Evolutionary conservation across 2,113 vertebrate genomes (phyloP), one percentile per base, ranked within the genome.

Genomic region (Ictalurus punctatus): DNA sequence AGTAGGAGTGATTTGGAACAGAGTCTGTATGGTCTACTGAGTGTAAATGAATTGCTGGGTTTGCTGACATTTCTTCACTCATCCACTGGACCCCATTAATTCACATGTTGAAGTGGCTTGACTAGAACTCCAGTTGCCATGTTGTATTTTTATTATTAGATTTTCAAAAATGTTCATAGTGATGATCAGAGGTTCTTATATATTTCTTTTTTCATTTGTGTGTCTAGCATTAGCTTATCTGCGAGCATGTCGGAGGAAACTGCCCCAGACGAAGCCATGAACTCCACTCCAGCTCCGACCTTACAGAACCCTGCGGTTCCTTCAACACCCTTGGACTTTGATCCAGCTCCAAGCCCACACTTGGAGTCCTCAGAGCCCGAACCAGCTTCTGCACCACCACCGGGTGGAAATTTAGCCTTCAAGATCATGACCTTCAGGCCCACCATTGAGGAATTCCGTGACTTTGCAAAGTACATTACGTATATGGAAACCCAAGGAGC

Each of bases 391-490:
- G 86, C 30, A 25, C 91, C 86, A 71, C 89, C 58, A 90, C 92
- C 92, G 86, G 95, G 93, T 0, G 97, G 94, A 94, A 98, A 98
- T 93, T 96, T 98, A 0, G 94, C 96, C 92, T 99, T 97, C 87
- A 99, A 99, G 93, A 99, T 99, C 93, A 98, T 99, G 97, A 99
- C 98, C 0, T 99, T 99, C 81, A 95, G 96, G 8, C 98, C 98
- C 27, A 97, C 97, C 9, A 94, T 98, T 88, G 97, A 99, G 67
- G 98, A 99, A 84, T 99, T 99, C 83, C 96, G 96, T 40, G 97
- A 99, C 91, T 99, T 99, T 19, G 96, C 95, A 5, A 97, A 96
- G 80, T 99, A 98, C 14, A 92, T 99, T 1, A 97, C 96, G 37
- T 97, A 97, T 92, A 99, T 99, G n/a, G 98, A 99, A 90, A 96